Evolutionary conservation across 2,888 invertebrate species (phyloP).

Genomic region (Pasiphila rectangulata): DNA sequence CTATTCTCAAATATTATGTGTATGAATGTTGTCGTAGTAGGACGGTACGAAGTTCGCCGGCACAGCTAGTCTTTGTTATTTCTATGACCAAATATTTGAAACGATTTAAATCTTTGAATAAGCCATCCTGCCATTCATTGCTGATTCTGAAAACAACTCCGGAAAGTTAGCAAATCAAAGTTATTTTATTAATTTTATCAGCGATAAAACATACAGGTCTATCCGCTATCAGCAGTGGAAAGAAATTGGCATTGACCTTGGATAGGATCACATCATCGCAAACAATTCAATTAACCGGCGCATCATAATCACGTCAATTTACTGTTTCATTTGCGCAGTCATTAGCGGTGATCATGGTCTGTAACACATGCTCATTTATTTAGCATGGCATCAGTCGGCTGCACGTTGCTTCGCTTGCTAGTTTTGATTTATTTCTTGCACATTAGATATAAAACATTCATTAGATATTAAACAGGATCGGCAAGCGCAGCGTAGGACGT

Average conservation of each 20-base stretch:
- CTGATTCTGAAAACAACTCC: no score
- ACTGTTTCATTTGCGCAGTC: slow-evolving; percentile 23
- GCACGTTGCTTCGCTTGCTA: background rate
- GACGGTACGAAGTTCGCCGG: no score
- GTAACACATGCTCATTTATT: slow-evolving; percentile 20
- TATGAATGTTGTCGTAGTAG: no score
- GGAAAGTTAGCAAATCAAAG: no score
- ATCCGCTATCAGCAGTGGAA: background rate
- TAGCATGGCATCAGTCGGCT: slow-evolving; percentile 4
- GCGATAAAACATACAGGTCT: background rate
- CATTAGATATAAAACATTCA: no score
- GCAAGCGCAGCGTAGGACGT: no score
- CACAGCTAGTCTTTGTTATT: no score
- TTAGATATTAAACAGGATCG: no score
- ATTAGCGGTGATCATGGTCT: slow-evolving; percentile 26
- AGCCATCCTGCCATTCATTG: no score
- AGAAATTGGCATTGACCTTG: slow-evolving; percentile 16
- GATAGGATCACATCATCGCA: slow-evolving; percentile 13
- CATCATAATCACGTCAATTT: slow-evolving; percentile 19
- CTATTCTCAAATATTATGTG: no score
- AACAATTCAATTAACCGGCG: slow-evolving; percentile 13
- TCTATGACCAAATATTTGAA: no score
- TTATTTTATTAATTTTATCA: slow-evolving; percentile 1
- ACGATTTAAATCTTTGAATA: no score
- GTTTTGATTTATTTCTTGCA: background rate